These are phyloP conservation scores for Turnix velox DNA, from an alignment of 2,113 vertebrate genomes.

Conservation along the genomic window DNA sequence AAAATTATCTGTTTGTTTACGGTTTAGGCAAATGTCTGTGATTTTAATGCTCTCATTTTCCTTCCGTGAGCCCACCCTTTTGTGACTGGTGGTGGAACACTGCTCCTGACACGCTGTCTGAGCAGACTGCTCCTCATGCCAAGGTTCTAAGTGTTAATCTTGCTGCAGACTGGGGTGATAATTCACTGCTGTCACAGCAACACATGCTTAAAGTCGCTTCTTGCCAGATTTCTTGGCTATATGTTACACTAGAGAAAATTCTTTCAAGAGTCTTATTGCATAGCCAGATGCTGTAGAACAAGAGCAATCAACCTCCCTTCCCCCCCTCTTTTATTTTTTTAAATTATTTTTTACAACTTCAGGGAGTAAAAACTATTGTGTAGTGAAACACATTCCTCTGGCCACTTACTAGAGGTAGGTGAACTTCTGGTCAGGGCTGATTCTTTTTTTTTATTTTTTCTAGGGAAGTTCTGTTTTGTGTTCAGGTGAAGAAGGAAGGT, in stretches of 20 bases:
- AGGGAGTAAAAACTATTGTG: constrained; percentile 2
- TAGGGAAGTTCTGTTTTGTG: not conserved
- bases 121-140: constrained; percentile 33
- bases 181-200: constrained; percentile 66
- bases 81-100: not conserved
- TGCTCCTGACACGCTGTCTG: not conserved
- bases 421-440: not conserved
- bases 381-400: not conserved
- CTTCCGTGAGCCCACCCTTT: not conserved
- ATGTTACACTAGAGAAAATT: constrained; percentile 50
- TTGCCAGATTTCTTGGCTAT: constrained; percentile 61
- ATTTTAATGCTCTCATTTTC: not conserved
- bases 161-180: constrained; percentile 58
- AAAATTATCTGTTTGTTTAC: constrained; percentile 43
- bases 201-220: constrained; percentile 61
- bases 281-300: constrained; percentile 57
- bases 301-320: constrained; percentile 17
- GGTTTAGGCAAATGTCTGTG: not conserved
- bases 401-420: not conserved
- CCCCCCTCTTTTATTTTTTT: no score
- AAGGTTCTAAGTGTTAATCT: constrained; percentile 63
- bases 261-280: constrained; percentile 59
- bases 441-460: not conserved
- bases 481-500: not conserved
- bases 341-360: constrained; percentile 29